These are phyloP conservation scores for Boulengeromyrus knoepffleri DNA, from an alignment of 2,113 vertebrate genomes.

Conservation along the genomic window DNA sequence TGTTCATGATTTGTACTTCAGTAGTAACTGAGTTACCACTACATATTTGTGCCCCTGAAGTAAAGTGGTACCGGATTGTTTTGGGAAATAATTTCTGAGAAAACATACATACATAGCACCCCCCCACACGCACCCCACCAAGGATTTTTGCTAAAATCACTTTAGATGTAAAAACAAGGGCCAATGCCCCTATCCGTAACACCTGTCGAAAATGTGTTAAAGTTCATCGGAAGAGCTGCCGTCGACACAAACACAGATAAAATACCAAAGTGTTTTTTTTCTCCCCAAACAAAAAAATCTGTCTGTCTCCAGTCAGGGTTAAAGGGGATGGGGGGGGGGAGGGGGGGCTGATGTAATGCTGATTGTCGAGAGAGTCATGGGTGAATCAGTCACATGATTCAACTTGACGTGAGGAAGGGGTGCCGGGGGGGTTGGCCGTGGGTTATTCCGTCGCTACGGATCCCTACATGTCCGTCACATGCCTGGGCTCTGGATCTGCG, in stretches of 20 bases:
- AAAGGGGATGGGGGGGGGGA: background rate
- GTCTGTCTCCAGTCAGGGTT: background rate
- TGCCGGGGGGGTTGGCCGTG: background rate
- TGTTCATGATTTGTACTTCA: background rate
- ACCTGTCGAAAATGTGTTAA: background rate
- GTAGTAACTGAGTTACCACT: background rate
- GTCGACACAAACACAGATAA: background rate
- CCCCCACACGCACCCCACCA: background rate
- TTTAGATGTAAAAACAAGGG: background rate
- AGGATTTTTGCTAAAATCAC: background rate
- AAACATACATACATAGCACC: background rate
- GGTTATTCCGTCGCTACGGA: background rate
- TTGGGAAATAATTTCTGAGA: background rate
- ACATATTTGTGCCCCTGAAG: background rate
- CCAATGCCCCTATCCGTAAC: background rate
- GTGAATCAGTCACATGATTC: background rate
- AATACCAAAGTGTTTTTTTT: background rate
- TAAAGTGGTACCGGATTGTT: background rate
- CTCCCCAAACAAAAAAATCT: background rate
- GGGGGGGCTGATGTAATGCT: background rate
- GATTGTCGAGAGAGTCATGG: background rate
- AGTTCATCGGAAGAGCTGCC: background rate
- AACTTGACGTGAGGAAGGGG: background rate
- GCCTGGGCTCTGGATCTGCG: background rate
- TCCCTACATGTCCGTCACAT: background rate